phyloP scores from a whole-genome alignment of 2,888 invertebrate genomes.

The Chaetogeoica ovagalla region DNA sequence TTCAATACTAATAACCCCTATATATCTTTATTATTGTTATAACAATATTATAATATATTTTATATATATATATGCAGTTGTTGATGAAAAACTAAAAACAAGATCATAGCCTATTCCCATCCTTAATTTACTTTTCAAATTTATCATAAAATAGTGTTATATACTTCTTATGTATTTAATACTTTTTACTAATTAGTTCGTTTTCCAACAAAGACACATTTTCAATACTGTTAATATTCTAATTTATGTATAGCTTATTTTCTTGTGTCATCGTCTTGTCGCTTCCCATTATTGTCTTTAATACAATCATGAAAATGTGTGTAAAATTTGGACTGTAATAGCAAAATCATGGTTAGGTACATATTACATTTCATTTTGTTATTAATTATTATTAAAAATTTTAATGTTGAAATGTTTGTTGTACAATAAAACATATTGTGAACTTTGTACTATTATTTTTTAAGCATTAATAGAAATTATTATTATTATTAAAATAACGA shows the following conservation, averaged over 20 bases:
- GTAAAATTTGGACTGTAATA: slow-evolving; percentile 41
- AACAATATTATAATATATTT: neutral
- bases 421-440: slow-evolving; percentile 41
- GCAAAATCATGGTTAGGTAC: slow-evolving; percentile 40
- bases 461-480: slow-evolving; percentile 46
- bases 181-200: no score
- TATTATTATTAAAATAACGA: slow-evolving; percentile 45
- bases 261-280: slow-evolving; percentile 40
- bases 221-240: slow-evolving; percentile 38
- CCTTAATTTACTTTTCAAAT: slow-evolving; percentile 20
- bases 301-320: slow-evolving; percentile 51
- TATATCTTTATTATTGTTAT: no score
- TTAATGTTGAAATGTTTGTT: slow-evolving; percentile 49
- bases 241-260: slow-evolving; percentile 27
- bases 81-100: neutral
- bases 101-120: slow-evolving; percentile 18
- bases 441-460: slow-evolving; percentile 50
- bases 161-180: slow-evolving; percentile 38
- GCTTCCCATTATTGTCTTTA: slow-evolving; percentile 41
- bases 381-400: slow-evolving; percentile 27
- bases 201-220: slow-evolving; percentile 27
- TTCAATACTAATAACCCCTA: no score
- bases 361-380: slow-evolving; percentile 37
- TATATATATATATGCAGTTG: slow-evolving; percentile 6
- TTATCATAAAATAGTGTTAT: slow-evolving; percentile 30